Percentiles rank a stretch among this genome's conserved stretches.
phyloP scores from a whole-genome alignment of 35 echinoderm and acorn worm genomes.

The Amphiura filiformis region DNA sequence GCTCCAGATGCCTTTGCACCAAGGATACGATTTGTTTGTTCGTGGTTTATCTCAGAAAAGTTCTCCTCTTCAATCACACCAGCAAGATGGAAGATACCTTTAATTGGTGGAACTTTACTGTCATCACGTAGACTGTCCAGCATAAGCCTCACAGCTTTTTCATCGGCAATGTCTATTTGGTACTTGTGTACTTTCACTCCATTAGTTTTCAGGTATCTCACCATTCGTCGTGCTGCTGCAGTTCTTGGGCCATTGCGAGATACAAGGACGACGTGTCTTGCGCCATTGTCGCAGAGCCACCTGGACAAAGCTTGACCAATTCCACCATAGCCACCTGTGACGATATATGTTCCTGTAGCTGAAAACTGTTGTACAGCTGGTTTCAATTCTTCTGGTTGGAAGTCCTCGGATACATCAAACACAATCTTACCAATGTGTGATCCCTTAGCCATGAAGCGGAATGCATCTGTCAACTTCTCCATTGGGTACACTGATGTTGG shows the following conservation, averaged over 20 bases:
- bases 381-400: slow-evolving; percentile 48
- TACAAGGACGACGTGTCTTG: slow-evolving; percentile 65
- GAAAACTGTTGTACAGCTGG: slow-evolving; percentile 55
- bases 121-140: slow-evolving; percentile 9
- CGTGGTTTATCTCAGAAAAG: slow-evolving; percentile 12
- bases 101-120: slow-evolving; percentile 28
- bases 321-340: slow-evolving; percentile 67
- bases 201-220: slow-evolving; percentile 51
- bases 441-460: slow-evolving; percentile 40
- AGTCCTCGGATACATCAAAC: slow-evolving; percentile 37
- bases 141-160: background rate
- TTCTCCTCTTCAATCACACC: slow-evolving; percentile 49
- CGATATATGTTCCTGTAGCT: slow-evolving; percentile 70
- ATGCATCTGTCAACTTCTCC: slow-evolving; percentile 35
- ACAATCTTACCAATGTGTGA: slow-evolving; percentile 44
- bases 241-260: slow-evolving; percentile 23
- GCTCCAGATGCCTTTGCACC: slow-evolving; percentile 40
- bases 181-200: slow-evolving; percentile 43
- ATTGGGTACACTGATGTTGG: slow-evolving; percentile 30
- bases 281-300: slow-evolving; percentile 80
- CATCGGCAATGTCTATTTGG: slow-evolving; percentile 4
- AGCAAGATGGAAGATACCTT: slow-evolving; percentile 72
- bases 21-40: slow-evolving; percentile 42
- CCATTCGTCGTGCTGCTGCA: slow-evolving; percentile 33
- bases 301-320: slow-evolving; percentile 63